phyloP scores from a whole-genome alignment of 2,888 invertebrate species.

The Ceramica pisi region DNA sequence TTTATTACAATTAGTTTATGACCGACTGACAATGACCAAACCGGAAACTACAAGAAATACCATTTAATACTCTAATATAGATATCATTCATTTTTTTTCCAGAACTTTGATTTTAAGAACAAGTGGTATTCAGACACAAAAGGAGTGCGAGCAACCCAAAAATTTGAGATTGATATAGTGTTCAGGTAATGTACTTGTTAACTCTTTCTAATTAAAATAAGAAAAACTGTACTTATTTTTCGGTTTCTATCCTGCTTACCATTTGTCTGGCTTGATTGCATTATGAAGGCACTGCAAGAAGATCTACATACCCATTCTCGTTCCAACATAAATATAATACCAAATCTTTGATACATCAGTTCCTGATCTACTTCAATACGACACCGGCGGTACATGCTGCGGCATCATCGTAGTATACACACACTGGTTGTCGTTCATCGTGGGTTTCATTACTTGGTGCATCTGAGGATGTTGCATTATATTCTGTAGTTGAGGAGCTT shows the following conservation, averaged over 20 bases:
- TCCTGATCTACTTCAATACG: slow-evolving; percentile 69
- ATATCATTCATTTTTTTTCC: too few species aligned
- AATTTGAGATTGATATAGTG: neutral
- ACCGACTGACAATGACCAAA: too few species aligned
- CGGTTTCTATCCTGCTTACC: neutral
- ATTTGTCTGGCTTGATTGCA: too few species aligned
- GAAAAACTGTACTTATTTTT: too few species aligned
- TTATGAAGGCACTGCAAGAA: neutral
- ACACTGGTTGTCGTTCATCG: slow-evolving; percentile 80
- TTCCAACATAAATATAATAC: slow-evolving; percentile 17
- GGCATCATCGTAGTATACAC: slow-evolving; percentile 86
- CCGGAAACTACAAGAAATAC: too few species aligned
- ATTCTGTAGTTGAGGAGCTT: slow-evolving; percentile 67
- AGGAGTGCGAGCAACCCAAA: neutral
- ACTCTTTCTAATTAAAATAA: neutral
- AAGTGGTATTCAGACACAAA: neutral
- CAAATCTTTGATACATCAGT: slow-evolving; percentile 13
- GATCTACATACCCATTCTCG: slow-evolving; percentile 11
- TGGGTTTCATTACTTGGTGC: slow-evolving; percentile 79
- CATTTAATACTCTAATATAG: too few species aligned
- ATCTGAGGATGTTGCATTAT: slow-evolving; percentile 72
- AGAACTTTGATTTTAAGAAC: too few species aligned
- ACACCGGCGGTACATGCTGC: slow-evolving; percentile 85
- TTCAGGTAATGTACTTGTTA: neutral
- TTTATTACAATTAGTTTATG: too few species aligned